phyloP scores from a whole-genome alignment of 92 coral and sea anemone genomes.

The Paragorgia papillata region DNA sequence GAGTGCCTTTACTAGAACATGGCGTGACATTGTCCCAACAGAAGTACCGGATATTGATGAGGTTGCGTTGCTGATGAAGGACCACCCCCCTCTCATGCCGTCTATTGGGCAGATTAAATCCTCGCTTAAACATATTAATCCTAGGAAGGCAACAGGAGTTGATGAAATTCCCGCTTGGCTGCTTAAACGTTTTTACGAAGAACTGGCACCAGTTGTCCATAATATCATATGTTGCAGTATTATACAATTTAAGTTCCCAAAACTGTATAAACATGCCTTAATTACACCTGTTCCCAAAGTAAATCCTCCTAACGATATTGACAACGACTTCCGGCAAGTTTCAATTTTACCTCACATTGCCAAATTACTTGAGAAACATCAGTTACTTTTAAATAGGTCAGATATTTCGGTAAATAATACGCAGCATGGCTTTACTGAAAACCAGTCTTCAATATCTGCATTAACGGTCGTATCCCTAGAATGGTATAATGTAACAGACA shows the following conservation, averaged over 20 bases:
- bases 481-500: conserved; percentile 28
- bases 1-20: conserved; percentile 16
- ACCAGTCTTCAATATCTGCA: conserved; percentile 27
- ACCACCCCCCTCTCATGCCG: conserved; percentile 9
- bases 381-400: conserved; percentile 17
- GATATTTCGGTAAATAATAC: conserved; percentile 20
- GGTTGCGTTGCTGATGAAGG: neutral
- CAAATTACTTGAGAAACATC: conserved; percentile 26
- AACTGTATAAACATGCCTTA: conserved; percentile 34
- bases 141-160: conserved; percentile 45
- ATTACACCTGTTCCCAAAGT: conserved; percentile 41
- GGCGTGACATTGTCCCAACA: conserved; percentile 20
- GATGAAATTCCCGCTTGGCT: conserved; percentile 41
- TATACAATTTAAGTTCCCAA: conserved; percentile 17
- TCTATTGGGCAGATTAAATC: conserved; percentile 37
- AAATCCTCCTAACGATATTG: conserved; percentile 24
- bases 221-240: conserved; percentile 41
- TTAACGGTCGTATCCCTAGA: neutral
- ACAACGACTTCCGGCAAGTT: conserved; percentile 43
- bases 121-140: conserved; percentile 17
- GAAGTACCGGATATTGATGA: conserved; percentile 8
- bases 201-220: conserved; percentile 39
- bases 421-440: conserved; percentile 28
- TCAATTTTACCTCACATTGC: conserved; percentile 41
- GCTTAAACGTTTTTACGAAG: conserved; percentile 36